Conservation (phyloP, 2,888 invertebrate genomes). For the Nineta flava region DNA sequence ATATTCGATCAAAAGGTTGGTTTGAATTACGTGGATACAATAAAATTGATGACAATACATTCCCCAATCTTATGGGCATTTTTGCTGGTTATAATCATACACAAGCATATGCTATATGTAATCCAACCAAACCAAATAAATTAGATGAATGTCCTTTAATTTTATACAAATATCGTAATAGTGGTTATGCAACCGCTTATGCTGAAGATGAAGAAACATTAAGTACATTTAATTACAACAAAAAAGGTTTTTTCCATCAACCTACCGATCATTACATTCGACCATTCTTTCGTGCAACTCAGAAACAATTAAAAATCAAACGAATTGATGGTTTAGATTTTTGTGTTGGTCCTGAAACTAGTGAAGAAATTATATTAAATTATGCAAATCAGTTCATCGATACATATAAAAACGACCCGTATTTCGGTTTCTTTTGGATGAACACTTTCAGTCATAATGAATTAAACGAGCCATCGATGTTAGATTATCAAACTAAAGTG, state of each 20-base stretch:
- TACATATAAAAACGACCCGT: constrained; percentile 41
- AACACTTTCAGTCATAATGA: constrained; percentile 61
- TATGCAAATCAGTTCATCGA: constrained; percentile 50
- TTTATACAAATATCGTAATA: constrained; percentile 57
- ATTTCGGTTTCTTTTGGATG: constrained; percentile 66
- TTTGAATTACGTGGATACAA: constrained; percentile 27
- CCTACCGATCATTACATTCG: constrained; percentile 74
- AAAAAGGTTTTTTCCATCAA: constrained; percentile 49
- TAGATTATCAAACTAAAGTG: constrained; percentile 42
- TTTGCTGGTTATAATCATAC: constrained; percentile 47
- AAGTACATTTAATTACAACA: constrained; percentile 61
- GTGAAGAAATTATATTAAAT: constrained; percentile 52
- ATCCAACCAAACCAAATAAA: constrained; percentile 34
- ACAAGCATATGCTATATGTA: constrained; percentile 31
- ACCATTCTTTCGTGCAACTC: constrained; percentile 53
- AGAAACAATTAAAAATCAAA: constrained; percentile 34
- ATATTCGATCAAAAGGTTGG: constrained; percentile 43
- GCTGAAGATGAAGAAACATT: constrained; percentile 60
- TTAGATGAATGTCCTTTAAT: constrained; percentile 57
- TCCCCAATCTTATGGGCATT: constrained; percentile 75
- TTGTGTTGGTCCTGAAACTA: constrained; percentile 43
- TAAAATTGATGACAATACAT: constrained; percentile 77
- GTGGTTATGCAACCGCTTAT: constrained; percentile 63
- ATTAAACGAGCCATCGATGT: constrained; percentile 45
- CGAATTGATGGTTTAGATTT: constrained; percentile 34